These are phyloP conservation scores for Narcine bancroftii DNA, from an alignment of 2,113 vertebrate genomes.

Conservation along the genomic window DNA sequence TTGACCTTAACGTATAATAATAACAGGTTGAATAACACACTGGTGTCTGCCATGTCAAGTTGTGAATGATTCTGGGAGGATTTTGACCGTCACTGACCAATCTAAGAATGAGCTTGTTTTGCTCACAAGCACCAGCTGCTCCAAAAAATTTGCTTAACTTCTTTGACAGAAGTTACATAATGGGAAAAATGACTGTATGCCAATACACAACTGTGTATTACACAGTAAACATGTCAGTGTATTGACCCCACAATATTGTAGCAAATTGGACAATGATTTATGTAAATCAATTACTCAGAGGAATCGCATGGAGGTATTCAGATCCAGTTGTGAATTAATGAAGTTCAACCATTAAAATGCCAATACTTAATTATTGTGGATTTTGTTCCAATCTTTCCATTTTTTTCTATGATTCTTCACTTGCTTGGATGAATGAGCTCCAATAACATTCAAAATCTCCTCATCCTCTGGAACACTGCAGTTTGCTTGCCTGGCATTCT, in stretches of 20 bases:
- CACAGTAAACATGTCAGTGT: background rate
- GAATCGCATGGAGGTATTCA: background rate
- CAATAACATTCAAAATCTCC: too few relatives aligned
- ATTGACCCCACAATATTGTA: background rate
- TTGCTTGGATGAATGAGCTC: too few relatives aligned
- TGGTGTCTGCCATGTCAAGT: background rate
- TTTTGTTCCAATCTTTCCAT: background rate
- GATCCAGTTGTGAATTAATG: background rate
- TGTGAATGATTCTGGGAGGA: background rate
- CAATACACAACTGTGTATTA: background rate
- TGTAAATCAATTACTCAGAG: background rate
- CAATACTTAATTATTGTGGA: background rate
- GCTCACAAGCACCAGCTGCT: background rate
- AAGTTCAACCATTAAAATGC: background rate
- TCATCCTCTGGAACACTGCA: too few relatives aligned
- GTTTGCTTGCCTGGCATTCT: too few relatives aligned
- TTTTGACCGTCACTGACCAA: background rate
- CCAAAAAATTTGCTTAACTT: background rate
- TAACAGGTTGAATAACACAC: slow-evolving; percentile 25
- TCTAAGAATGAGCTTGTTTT: background rate
- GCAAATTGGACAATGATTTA: background rate
- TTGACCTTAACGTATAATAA: slow-evolving; percentile 19
- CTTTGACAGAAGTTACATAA: slow-evolving; percentile 21
- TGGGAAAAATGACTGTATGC: background rate
- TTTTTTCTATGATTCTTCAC: too few relatives aligned